These are phyloP conservation scores for Lucifuga dentata DNA, from an alignment of 2,113 vertebrate genomes.

Conservation along the genomic window DNA sequence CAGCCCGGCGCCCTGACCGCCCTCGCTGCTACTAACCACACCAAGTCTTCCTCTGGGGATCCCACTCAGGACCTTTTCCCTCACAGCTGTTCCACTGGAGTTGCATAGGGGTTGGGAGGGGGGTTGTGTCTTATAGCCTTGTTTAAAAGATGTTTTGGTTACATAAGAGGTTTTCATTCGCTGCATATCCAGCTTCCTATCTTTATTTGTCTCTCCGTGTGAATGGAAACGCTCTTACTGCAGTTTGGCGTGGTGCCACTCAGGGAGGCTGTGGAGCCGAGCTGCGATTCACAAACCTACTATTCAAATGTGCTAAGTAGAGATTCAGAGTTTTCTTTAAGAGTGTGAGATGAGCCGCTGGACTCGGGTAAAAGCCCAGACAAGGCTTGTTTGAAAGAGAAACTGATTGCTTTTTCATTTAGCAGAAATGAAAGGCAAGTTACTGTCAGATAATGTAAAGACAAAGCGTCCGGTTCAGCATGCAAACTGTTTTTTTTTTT, in stretches of 20 bases:
- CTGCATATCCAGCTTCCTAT: slow-evolving; percentile 25
- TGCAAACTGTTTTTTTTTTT: background rate
- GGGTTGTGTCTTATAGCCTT: slow-evolving; percentile 51
- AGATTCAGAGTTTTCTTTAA: slow-evolving; percentile 38
- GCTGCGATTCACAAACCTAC: slow-evolving; percentile 53
- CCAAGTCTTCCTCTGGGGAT: slow-evolving; percentile 53
- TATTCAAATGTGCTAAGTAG: slow-evolving; percentile 62
- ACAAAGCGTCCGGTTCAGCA: slow-evolving; percentile 14
- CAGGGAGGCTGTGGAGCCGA: slow-evolving; percentile 53
- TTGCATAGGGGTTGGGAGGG: slow-evolving; percentile 6
- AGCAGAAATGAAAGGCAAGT: slow-evolving; percentile 42
- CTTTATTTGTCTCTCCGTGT: slow-evolving; percentile 59
- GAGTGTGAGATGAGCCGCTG: slow-evolving; percentile 22
- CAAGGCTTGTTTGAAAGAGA: slow-evolving; percentile 38
- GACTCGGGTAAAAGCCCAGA: slow-evolving; percentile 51
- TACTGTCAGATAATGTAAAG: slow-evolving; percentile 17
- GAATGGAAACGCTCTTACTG: slow-evolving; percentile 63
- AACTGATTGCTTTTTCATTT: slow-evolving; percentile 51
- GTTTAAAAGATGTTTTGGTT: slow-evolving; percentile 66
- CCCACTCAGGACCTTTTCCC: slow-evolving; percentile 49
- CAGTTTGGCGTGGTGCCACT: slow-evolving; percentile 74
- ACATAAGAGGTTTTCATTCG: slow-evolving; percentile 41
- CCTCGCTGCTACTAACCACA: slow-evolving; percentile 52
- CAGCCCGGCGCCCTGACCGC: slow-evolving; percentile 24
- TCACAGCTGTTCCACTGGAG: slow-evolving; percentile 56